Evolutionary conservation across 2,888 invertebrate species (phyloP).

Genomic region (Poecilobothrus nobilitatus): DNA sequence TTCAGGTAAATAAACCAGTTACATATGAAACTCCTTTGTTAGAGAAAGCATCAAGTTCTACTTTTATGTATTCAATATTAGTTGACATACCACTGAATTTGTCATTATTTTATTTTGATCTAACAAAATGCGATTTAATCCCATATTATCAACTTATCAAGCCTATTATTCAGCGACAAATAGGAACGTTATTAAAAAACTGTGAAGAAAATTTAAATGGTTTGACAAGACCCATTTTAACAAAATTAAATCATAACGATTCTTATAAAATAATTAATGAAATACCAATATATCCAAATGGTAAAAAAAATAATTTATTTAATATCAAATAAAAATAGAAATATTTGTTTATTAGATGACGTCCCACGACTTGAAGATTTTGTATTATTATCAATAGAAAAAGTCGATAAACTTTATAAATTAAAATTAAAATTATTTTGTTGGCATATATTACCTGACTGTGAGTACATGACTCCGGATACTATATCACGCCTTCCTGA

Average conservation of each 20-base stretch:
- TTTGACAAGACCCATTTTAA: constrained; percentile 11
- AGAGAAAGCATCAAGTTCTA: background rate
- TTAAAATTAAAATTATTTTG: constrained; percentile 15
- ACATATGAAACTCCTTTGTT: background rate
- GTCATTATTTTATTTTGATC: constrained; percentile 9
- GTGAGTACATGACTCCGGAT: background rate
- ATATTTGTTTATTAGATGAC: constrained; percentile 11
- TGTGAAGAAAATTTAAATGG: background rate
- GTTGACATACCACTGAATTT: background rate
- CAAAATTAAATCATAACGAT: constrained; percentile 1
- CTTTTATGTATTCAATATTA: background rate
- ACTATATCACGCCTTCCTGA: background rate
- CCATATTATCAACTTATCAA: constrained; percentile 12
- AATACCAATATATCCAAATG: constrained; percentile 12
- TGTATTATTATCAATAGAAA: constrained; percentile 2
- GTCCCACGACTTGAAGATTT: constrained; percentile 13
- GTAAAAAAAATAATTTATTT: constrained; percentile 5
- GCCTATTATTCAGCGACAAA: constrained; percentile 12
- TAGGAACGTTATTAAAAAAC: constrained; percentile 17
- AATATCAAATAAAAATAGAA: too few relatives aligned
- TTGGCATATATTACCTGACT: constrained; percentile 15
- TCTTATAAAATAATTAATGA: constrained; percentile 1
- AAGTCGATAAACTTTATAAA: constrained; percentile 10
- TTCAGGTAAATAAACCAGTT: constrained; percentile 1
- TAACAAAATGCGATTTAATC: constrained; percentile 10